Conservation (phyloP, 1,140 invertebrate genomes). For the Apis dorsata region DNA sequence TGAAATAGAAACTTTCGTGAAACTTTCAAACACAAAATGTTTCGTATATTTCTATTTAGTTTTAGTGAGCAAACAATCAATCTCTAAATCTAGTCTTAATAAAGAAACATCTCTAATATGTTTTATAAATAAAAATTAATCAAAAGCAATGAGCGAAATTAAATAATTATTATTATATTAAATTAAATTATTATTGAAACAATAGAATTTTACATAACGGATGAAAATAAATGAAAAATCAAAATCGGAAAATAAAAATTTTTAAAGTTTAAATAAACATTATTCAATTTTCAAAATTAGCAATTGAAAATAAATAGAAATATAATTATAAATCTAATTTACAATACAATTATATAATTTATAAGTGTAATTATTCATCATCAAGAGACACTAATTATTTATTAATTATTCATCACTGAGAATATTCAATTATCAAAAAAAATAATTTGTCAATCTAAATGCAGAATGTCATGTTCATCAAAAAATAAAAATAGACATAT, state of each 20-base stretch:
- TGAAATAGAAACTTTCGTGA: background rate
- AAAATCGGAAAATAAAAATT: background rate
- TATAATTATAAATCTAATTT: constrained; percentile 4
- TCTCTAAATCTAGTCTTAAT: no score
- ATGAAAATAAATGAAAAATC: background rate
- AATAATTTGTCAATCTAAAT: constrained; percentile 8
- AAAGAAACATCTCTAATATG: no score
- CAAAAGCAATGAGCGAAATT: no score
- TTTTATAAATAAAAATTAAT: no score
- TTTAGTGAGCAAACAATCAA: no score
- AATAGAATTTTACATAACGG: no score
- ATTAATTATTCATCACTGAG: background rate
- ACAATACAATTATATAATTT: background rate
- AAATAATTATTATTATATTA: no score
- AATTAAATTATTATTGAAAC: no score
- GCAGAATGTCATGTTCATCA: no score
- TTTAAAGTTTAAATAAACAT: constrained; percentile 12
- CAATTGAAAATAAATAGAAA: background rate
- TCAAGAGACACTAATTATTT: background rate
- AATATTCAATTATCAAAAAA: background rate
- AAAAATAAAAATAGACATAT: background rate
- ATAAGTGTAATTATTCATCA: constrained; percentile 13
- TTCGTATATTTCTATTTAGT: no score
- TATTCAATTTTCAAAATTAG: background rate
- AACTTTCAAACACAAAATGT: background rate